Evolutionary conservation across 2,888 invertebrate species (phyloP).

Genomic region (Ectemnius lituratus): DNA sequence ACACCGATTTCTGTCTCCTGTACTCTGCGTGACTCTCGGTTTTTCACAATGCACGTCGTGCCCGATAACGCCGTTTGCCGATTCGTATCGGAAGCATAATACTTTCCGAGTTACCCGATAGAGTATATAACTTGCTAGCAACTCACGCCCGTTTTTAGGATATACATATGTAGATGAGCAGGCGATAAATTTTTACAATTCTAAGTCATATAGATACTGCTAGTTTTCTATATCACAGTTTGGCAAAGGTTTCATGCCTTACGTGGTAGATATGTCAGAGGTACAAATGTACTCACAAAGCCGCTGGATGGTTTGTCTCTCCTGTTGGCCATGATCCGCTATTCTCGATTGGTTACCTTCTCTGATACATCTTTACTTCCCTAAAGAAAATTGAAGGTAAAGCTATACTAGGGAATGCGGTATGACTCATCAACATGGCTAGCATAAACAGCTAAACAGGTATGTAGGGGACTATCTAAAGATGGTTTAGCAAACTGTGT

Average conservation of each 20-base stretch:
- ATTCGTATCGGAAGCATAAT: too few species aligned
- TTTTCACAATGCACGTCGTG: too few species aligned
- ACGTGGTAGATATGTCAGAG: too few species aligned
- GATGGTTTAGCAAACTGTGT: background rate
- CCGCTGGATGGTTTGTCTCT: constrained; percentile 71
- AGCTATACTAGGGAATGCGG: background rate
- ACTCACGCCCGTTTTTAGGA: too few species aligned
- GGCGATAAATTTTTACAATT: too few species aligned
- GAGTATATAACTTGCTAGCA: too few species aligned
- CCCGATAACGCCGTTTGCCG: too few species aligned
- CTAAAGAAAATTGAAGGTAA: constrained; percentile 24
- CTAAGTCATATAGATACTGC: background rate
- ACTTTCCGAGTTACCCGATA: too few species aligned
- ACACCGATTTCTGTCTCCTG: too few species aligned
- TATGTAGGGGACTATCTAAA: too few species aligned
- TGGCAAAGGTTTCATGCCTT: background rate
- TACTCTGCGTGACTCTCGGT: too few species aligned
- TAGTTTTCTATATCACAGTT: constrained; percentile 8
- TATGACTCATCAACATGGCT: background rate
- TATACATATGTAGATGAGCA: too few species aligned
- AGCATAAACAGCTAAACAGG: background rate
- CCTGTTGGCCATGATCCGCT: constrained; percentile 69
- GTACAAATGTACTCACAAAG: constrained; percentile 68
- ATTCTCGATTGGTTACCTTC: constrained; percentile 51
- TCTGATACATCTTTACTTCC: constrained; percentile 48